Conservation (phyloP, 1,140 invertebrate species). For the Pseudachorutes palmiensis region DNA sequence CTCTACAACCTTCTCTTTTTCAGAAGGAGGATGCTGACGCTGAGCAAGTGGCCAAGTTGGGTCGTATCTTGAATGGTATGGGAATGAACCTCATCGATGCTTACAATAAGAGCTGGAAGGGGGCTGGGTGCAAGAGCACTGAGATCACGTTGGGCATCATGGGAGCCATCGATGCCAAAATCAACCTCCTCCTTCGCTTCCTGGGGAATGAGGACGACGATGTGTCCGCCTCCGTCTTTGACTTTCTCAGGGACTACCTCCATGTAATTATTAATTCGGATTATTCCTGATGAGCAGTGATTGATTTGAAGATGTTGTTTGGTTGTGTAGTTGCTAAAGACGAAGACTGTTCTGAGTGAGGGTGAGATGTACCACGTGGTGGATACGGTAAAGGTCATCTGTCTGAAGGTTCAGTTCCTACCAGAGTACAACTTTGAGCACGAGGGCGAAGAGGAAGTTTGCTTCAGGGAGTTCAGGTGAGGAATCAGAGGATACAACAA, state of each 20-base stretch:
- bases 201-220: constrained; percentile 51
- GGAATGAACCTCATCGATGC: constrained; percentile 45
- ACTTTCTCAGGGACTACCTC: constrained; percentile 51
- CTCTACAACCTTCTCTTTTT: constrained; percentile 11
- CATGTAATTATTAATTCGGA: constrained; percentile 42
- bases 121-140: constrained; percentile 39
- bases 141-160: constrained; percentile 41
- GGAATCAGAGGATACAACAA: not conserved
- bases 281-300: not conserved
- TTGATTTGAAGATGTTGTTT: not conserved
- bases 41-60: constrained; percentile 49
- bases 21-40: constrained; percentile 31
- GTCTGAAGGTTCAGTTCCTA: constrained; percentile 24
- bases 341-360: constrained; percentile 5
- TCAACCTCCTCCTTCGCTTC: constrained; percentile 48
- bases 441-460: constrained; percentile 53
- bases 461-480: constrained; percentile 46
- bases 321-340: constrained; percentile 28
- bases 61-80: constrained; percentile 50
- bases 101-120: constrained; percentile 28
- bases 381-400: constrained; percentile 16
- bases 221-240: constrained; percentile 49
- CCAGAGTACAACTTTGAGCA: constrained; percentile 49
- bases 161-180: constrained; percentile 47
- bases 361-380: constrained; percentile 12